phyloP scores from a whole-genome alignment of 2,888 invertebrate genomes.

The Napeogenes sylphis region DNA sequence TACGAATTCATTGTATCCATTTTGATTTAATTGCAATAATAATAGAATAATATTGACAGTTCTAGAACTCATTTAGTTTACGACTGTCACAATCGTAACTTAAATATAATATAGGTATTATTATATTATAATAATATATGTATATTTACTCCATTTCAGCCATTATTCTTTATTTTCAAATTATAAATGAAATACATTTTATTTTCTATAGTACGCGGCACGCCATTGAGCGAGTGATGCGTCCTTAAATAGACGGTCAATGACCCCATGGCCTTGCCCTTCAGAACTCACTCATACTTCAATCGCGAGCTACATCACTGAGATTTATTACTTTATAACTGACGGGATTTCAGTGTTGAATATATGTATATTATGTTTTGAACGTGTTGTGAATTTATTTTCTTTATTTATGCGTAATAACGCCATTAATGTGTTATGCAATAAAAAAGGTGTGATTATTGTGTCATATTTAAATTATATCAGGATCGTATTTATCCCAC shows the following conservation, averaged over 20 bases:
- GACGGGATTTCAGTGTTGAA: constrained; percentile 3
- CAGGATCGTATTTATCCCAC: too few relatives aligned
- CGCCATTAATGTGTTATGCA: background rate
- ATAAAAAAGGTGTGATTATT: background rate
- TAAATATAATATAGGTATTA: too few relatives aligned
- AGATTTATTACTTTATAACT: constrained; percentile 27
- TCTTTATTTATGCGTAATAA: background rate
- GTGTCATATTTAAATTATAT: too few relatives aligned
- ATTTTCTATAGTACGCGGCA: constrained; percentile 1
- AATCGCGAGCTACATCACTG: constrained; percentile 13
- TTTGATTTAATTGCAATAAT: too few relatives aligned
- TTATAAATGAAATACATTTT: too few relatives aligned
- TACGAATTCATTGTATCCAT: too few relatives aligned
- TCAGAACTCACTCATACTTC: constrained; percentile 39
- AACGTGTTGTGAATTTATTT: background rate
- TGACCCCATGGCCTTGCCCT: constrained; percentile 70
- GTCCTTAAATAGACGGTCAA: constrained; percentile 59
- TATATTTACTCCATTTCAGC: too few relatives aligned
- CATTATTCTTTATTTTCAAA: too few relatives aligned
- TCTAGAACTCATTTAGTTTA: too few relatives aligned
- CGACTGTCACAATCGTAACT: too few relatives aligned
- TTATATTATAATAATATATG: too few relatives aligned
- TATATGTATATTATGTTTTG: background rate
- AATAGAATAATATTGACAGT: too few relatives aligned
- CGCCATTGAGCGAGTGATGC: constrained; percentile 32